Conservation (phyloP, 2,797 vertebrate species). For the Clarias laeviceps region DNA sequence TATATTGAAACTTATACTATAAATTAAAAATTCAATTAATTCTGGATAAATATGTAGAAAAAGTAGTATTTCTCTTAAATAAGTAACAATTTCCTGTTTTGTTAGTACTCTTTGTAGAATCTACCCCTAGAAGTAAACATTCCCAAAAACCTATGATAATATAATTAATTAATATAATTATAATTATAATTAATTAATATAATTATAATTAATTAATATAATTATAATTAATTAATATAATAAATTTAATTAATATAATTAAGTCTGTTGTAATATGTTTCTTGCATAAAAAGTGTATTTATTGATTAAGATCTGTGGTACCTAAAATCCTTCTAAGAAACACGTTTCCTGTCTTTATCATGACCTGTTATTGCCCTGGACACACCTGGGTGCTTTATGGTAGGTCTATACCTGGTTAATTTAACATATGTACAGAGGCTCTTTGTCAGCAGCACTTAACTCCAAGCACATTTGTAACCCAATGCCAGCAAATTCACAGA, state of each 20-base stretch:
- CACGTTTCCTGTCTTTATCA: neutral
- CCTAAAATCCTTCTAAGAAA: neutral
- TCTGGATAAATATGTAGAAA: neutral
- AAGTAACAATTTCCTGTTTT: neutral
- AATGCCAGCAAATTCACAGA: slow-evolving; percentile 41
- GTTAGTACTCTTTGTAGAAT: neutral
- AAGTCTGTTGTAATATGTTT: neutral
- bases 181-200: too few relatives aligned
- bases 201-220: neutral
- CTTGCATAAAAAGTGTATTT: neutral
- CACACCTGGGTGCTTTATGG: slow-evolving; percentile 38
- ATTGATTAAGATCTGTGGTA: neutral
- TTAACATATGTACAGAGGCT: slow-evolving; percentile 52
- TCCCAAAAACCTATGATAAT: neutral
- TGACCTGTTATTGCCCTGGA: slow-evolving; percentile 36
- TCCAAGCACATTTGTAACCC: slow-evolving; percentile 42
- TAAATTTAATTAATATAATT: neutral
- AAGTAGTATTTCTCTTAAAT: neutral
- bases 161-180: too few relatives aligned
- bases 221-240: too few relatives aligned
- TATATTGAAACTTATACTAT: neutral
- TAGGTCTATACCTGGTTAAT: slow-evolving; percentile 39
- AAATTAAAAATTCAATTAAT: neutral
- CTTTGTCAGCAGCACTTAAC: slow-evolving; percentile 43
- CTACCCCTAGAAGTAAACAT: neutral